Evolutionary conservation across 2,797 vertebrate species (phyloP), one percentile per base, ranked within the genome.

Genomic region (Argentina silus): DNA sequence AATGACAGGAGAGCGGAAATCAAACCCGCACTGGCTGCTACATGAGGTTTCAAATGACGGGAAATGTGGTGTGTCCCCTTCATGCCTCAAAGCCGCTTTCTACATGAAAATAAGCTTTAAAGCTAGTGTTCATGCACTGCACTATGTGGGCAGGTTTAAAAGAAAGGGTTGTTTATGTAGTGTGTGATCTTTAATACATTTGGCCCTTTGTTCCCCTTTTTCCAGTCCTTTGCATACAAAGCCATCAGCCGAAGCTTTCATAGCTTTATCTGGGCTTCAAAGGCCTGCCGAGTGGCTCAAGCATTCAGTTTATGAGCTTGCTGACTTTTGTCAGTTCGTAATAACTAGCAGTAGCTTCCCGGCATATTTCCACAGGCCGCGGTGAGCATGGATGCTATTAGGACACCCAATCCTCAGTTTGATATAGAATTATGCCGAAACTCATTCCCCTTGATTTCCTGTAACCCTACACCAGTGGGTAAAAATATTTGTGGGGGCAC

Each of bases 391-490:
- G 78, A 79, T 90, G 86, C 63, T 88, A 77, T 94, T 95, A 91
- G 89, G 90, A 91, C 94, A 93, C 90, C 83, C 76, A 93, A 85
- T 90, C 88, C 84, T 89, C 61, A 77, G 77, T 92, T 94, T 95
- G 91, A 92, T 94, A 84, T 91, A 93, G 90, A 95, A 92, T 95
- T 90, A 93, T 93, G 89, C 89, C 90, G 88, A 93, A 93, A 92
- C 92, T 91, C 89, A 83, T 95, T 96, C 92, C 92, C 93, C 93
- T 92, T 93, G 88, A 96, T 96, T 98, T 98, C 95, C 96, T 97
- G 96, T 97, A 98, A 98, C 93, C 92, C 93, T 95, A 97, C 95
- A 95, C 95, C 92, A 90, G 90, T 87, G 93, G 94, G 95, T 97
- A 96, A 96, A 98, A 96, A 95, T 97, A 96, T 96, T 94, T 96